Conservation (phyloP, 2,797 vertebrate genomes). For the Gallinago solitaria region DNA sequence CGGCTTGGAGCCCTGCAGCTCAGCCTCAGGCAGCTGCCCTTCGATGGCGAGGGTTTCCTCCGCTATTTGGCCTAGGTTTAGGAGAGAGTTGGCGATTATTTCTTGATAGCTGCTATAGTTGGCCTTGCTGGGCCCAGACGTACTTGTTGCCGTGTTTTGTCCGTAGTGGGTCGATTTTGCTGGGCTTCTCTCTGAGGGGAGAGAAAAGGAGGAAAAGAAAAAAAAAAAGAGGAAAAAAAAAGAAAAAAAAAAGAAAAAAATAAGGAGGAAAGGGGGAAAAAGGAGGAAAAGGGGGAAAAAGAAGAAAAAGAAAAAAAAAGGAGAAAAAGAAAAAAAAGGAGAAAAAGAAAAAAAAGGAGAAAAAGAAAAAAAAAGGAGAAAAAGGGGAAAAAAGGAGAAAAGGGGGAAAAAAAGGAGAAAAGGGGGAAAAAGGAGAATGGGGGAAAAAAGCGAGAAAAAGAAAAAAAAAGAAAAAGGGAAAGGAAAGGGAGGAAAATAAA, state of each 20-base stretch:
- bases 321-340: too few relatives aligned
- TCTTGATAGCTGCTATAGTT: slow-evolving; percentile 82
- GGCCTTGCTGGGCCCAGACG: slow-evolving; percentile 69
- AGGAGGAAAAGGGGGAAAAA: fast-evolving
- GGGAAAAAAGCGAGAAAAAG: too few relatives aligned
- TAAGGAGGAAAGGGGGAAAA: too few relatives aligned
- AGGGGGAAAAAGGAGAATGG: too few relatives aligned
- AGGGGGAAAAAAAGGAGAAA: too few relatives aligned
- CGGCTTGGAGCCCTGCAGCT: slow-evolving; percentile 66
- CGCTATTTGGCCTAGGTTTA: slow-evolving; percentile 84
- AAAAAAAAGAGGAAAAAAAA: not conserved
- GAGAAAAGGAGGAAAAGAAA: not conserved
- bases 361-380: not conserved
- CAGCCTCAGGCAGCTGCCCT: slow-evolving; percentile 53
- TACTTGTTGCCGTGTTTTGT: slow-evolving; percentile 42
- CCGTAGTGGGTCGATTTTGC: slow-evolving; percentile 48
- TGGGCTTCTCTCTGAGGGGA: slow-evolving; percentile 62
- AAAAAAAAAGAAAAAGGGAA: too few relatives aligned
- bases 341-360: too few relatives aligned
- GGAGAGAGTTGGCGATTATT: slow-evolving; percentile 87
- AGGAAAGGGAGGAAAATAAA: not conserved
- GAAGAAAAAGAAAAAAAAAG: too few relatives aligned
- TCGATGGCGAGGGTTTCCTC: slow-evolving; percentile 76
- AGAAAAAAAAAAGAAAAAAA: too few relatives aligned
- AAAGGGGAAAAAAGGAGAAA: too few relatives aligned